A percentile compares a stretch with the other conserved stretches of the same genome.
These are phyloP conservation scores for Minunthozetes semirufus DNA, from an alignment of 2,888 invertebrate genomes.

Conservation along the genomic window DNA sequence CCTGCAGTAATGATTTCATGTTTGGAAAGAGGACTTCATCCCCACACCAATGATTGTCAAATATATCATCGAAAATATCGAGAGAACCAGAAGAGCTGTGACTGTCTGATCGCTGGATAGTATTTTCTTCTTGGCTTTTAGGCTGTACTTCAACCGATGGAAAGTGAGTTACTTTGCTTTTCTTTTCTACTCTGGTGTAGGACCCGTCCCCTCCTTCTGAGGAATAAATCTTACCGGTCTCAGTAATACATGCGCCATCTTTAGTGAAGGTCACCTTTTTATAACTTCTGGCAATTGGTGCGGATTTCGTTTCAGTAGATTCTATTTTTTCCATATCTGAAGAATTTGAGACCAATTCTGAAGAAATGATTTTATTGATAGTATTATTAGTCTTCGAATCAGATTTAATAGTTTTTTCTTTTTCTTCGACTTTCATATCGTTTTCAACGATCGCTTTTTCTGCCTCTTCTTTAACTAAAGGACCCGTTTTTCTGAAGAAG, in stretches of 20 bases:
- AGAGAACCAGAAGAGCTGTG: constrained; percentile 43
- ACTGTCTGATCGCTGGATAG: constrained; percentile 42
- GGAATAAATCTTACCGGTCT: constrained; percentile 43
- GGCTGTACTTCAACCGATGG: constrained; percentile 17
- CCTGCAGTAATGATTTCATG: constrained; percentile 39
- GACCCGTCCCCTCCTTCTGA: constrained; percentile 42
- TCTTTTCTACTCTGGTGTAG: constrained; percentile 43
- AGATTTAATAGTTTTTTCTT: background rate
- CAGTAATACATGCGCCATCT: constrained; percentile 44
- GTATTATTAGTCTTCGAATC: background rate
- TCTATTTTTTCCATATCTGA: background rate
- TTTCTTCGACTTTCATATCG: background rate
- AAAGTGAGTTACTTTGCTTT: constrained; percentile 41
- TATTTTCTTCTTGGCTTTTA: background rate
- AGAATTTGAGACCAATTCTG: background rate
- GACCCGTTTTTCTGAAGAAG: constrained; percentile 3
- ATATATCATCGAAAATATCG: constrained; percentile 44
- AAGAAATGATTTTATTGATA: background rate
- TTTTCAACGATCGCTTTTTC: background rate
- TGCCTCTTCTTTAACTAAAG: constrained; percentile 11
- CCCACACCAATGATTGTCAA: constrained; percentile 43
- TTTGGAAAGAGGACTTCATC: constrained; percentile 41
- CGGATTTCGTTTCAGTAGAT: constrained; percentile 22
- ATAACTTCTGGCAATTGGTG: constrained; percentile 43
- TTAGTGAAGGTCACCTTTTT: constrained; percentile 44